Evolutionary conservation across 1,140 invertebrate species (phyloP).

Genomic region (Euschistus heros): DNA sequence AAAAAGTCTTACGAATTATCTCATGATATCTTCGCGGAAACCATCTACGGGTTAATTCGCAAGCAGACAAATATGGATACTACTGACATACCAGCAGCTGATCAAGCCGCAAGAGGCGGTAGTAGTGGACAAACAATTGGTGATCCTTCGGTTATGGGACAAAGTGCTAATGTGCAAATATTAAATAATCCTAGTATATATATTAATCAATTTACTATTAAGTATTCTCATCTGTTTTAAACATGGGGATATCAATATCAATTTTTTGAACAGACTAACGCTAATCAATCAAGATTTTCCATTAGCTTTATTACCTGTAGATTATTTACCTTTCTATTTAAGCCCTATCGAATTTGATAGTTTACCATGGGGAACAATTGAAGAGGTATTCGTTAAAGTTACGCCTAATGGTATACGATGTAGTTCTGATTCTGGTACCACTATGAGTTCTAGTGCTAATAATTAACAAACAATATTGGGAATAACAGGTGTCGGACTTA

Average conservation of each 20-base stretch:
- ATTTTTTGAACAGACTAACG: background rate
- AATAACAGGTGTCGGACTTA: background rate
- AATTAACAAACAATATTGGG: slow-evolving; percentile 7
- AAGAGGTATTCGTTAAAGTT: slow-evolving; percentile 21
- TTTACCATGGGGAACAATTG: slow-evolving; percentile 11
- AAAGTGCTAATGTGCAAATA: background rate
- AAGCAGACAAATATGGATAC: too few species aligned
- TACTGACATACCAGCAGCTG: too few species aligned
- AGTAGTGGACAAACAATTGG: too few species aligned
- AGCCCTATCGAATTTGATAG: slow-evolving; percentile 19
- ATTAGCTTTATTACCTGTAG: slow-evolving; percentile 24
- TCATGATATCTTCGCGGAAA: too few species aligned
- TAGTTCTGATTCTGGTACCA: slow-evolving; percentile 23
- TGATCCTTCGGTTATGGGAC: slow-evolving; percentile 1
- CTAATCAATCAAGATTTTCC: background rate
- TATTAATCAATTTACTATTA: background rate
- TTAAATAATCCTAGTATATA: background rate
- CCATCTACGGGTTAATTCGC: too few species aligned
- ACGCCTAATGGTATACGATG: slow-evolving; percentile 23
- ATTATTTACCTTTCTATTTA: slow-evolving; percentile 26
- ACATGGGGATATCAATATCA: slow-evolving; percentile 6
- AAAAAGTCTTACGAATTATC: too few species aligned
- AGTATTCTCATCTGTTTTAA: slow-evolving; percentile 8
- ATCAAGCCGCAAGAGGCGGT: too few species aligned
- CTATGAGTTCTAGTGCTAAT: too few species aligned